These are phyloP conservation scores for Hippocampus mohnikei DNA, from an alignment of 2,113 vertebrate species.

Conservation along the genomic window DNA sequence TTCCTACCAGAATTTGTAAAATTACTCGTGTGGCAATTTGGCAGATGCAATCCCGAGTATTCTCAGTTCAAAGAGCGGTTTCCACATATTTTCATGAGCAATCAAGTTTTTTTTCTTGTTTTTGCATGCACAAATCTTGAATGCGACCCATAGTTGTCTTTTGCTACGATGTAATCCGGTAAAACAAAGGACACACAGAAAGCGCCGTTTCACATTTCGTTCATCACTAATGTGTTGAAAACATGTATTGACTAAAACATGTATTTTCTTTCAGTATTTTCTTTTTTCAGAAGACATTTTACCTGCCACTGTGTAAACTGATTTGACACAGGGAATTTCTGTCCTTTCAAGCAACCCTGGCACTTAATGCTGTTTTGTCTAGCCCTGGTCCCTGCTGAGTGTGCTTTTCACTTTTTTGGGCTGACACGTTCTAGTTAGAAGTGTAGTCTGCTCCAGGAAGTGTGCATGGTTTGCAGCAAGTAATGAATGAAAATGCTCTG, in stretches of 20 bases:
- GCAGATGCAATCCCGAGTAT: background rate
- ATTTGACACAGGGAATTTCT: constrained; percentile 54
- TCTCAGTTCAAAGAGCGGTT: background rate
- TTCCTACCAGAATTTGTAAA: no score
- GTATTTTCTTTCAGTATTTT: constrained; percentile 37
- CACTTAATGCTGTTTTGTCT: constrained; percentile 65
- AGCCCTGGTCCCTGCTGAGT: constrained; percentile 41
- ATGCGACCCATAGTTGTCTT: background rate
- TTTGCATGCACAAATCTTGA: background rate
- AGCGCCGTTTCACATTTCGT: constrained; percentile 5
- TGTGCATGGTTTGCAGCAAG: constrained; percentile 17
- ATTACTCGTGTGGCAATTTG: no score
- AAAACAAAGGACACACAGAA: constrained; percentile 9
- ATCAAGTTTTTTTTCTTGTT: background rate
- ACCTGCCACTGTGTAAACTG: constrained; percentile 44
- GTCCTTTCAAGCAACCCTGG: constrained; percentile 56
- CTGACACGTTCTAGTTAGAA: background rate
- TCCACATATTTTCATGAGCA: background rate
- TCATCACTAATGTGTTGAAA: constrained; percentile 5
- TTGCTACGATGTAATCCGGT: background rate
- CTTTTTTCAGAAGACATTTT: constrained; percentile 32
- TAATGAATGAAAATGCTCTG: background rate
- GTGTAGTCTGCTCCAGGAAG: constrained; percentile 26
- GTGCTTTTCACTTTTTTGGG: constrained; percentile 11
- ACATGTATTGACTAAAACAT: background rate